Conservation (phyloP, 2,888 invertebrate genomes). For the Conops quadrifasciatus region DNA sequence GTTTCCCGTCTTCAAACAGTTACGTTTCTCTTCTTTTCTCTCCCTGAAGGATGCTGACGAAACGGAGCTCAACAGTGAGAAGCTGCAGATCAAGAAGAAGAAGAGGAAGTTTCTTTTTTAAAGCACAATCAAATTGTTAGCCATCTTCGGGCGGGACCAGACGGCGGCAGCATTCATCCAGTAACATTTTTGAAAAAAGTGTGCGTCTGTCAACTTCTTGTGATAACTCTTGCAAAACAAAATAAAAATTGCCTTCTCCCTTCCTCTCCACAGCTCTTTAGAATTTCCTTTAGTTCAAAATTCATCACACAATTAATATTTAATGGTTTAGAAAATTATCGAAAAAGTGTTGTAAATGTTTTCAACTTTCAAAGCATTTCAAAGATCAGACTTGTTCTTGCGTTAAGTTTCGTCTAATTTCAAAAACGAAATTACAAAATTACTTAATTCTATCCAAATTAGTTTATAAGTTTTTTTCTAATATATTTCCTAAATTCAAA, state of each 20-base stretch:
- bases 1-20: neutral
- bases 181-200: neutral
- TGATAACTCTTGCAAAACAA: conserved; percentile 37
- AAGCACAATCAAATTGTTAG: conserved; percentile 14
- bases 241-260: conserved; percentile 11
- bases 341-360: neutral
- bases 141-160: no score
- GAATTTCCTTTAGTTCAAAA: no score
- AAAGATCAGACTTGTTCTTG: no score
- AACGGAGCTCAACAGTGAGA: conserved; percentile 53
- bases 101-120: conserved; percentile 60
- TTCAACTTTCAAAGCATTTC: neutral
- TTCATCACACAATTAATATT: neutral
- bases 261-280: no score
- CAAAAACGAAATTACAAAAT: neutral
- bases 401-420: neutral
- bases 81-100: conserved; percentile 58
- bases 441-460: neutral
- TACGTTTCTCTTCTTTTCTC: conserved; percentile 9
- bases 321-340: neutral
- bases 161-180: no score
- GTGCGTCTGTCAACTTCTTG: conserved; percentile 30
- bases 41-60: conserved; percentile 56
- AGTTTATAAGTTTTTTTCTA: neutral
- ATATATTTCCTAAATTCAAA: no score